Percentiles rank a stretch among this genome's conserved stretches.
These are phyloP conservation scores for Cryptoprocta ferox DNA, from an alignment of 2,797 vertebrate species.

Conservation along the genomic window DNA sequence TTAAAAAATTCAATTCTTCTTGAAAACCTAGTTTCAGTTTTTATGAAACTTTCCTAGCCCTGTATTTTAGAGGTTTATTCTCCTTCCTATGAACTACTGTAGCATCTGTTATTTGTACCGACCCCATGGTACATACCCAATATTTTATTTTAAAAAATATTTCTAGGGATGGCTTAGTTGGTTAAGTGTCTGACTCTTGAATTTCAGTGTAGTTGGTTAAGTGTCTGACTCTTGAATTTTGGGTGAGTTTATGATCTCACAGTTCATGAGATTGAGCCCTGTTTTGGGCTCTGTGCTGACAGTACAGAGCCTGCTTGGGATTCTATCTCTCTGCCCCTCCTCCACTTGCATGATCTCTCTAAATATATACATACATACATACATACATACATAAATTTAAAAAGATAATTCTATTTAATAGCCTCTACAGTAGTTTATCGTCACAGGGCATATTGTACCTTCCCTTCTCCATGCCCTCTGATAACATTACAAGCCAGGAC, in stretches of 20 bases:
- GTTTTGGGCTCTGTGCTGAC: too few relatives aligned
- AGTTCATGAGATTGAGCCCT: too few relatives aligned
- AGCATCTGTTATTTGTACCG: not conserved
- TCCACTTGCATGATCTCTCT: too few relatives aligned
- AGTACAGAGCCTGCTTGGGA: too few relatives aligned
- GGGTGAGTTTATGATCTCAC: too few relatives aligned
- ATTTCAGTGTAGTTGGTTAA: too few relatives aligned
- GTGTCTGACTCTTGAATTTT: too few relatives aligned
- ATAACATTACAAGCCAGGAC: not conserved
- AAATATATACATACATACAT: too few relatives aligned
- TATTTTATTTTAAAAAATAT: not conserved
- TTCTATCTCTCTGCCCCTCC: too few relatives aligned
- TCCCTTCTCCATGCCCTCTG: not conserved
- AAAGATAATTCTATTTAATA: not conserved
- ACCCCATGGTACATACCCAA: not conserved
- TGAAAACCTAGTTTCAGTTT: not conserved
- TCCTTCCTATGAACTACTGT: not conserved
- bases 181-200: too few relatives aligned
- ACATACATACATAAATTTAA: too few relatives aligned
- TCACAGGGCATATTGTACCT: not conserved
- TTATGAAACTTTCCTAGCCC: not conserved
- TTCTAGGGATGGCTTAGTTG: too few relatives aligned
- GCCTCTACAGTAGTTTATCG: not conserved
- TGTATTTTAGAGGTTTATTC: not conserved
- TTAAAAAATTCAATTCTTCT: not conserved